Base-by-base conservation (phyloP, 64 coral and sea anemone species). In the Trachythela sp. region DNA sequence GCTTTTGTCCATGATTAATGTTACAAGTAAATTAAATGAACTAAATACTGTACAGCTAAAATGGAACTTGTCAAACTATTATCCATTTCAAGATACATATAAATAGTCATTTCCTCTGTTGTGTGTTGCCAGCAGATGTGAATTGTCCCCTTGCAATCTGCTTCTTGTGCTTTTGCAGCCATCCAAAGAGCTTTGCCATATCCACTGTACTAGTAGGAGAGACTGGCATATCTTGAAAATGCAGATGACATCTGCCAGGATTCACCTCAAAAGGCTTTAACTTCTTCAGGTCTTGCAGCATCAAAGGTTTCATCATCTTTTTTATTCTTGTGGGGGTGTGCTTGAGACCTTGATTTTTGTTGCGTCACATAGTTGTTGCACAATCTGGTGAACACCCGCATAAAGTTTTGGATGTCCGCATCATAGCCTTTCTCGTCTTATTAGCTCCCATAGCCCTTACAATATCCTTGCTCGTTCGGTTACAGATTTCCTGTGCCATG, bases 381-480 rank as follows among this genome's bases (percentile, higher is more conserved):
- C 52, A 68, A 92, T 88, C 20, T 85, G 42, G n/a, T 89, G 48
- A 4, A 93, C 45, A 34, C 92, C 92, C 77, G 87, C 88, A 42
- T 83, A n/a, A 87, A 56, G 92, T 83, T 58, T 77, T 86, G 10
- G 92, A 89, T 20, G 84, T 88, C 40, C 88, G 48, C 24, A 77
- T 43, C 22, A 93, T 90, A 18, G 84, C 88, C 56, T 89, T 89
- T 31, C 50, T 84, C 11, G 92, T 93, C 40, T 93, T 93, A 48
- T 93, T 89, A 1, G 88, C 80, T 24, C 92, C 91, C 84, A 93
- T 93, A 22, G 84, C 70, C 41, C 75, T 89, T 39, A 93, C 85
- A 13, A 93, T 51, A 50, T 89, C 68, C 67, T 93, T 93, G 64
- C 64, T 71, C 43, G 70, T 39, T 34, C 85, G 70, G 27, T 89